These are phyloP conservation scores for Choloepus didactylus DNA, from an alignment of 2,797 vertebrate genomes.

Conservation along the genomic window DNA sequence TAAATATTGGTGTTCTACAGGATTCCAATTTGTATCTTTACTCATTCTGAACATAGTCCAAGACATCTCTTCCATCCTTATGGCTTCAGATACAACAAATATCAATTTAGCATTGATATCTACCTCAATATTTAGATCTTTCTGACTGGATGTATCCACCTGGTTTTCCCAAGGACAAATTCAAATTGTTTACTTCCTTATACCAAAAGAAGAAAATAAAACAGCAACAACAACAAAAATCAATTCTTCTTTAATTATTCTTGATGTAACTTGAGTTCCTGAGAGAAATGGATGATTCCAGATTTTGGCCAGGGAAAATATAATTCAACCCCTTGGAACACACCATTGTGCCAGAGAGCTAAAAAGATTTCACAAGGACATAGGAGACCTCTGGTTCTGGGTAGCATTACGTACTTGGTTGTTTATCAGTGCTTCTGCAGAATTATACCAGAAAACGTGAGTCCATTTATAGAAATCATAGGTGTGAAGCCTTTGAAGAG, in stretches of 20 bases:
- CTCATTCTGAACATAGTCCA: background rate
- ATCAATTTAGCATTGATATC: background rate
- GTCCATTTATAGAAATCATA: background rate
- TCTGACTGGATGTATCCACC: background rate
- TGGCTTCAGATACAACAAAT: background rate
- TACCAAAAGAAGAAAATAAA: background rate
- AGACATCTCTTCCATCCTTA: background rate
- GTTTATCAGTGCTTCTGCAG: background rate
- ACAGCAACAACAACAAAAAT: background rate
- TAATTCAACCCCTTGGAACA: background rate
- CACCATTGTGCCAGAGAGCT: background rate
- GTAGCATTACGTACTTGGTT: background rate
- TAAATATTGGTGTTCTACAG: background rate
- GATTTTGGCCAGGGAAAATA: background rate
- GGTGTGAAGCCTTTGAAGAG: background rate
- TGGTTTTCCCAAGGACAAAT: background rate
- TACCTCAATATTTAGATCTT: background rate
- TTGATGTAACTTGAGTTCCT: background rate
- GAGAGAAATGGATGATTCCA: background rate
- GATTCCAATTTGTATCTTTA: background rate
- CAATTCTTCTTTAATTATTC: background rate
- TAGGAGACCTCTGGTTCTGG: background rate
- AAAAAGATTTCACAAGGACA: background rate
- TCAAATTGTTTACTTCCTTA: slow-evolving; percentile 10
- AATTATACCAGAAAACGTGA: background rate